Evolutionary conservation across 2,113 vertebrate species (phyloP).

Genomic region (Microtus oregoni): DNA sequence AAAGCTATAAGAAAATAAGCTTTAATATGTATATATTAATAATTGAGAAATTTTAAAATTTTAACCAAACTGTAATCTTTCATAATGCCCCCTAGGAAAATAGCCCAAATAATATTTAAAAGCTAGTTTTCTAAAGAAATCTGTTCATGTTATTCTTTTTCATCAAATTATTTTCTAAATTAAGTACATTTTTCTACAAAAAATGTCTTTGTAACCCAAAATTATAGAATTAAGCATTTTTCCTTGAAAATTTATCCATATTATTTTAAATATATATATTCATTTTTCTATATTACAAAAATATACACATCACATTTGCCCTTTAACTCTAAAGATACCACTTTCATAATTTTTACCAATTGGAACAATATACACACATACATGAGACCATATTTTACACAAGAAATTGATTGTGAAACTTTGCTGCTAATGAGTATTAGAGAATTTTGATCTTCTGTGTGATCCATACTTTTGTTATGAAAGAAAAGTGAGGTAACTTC

Average conservation of each 20-base stretch:
- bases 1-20: not conserved
- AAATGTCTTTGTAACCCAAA: not conserved
- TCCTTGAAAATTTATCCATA: not conserved
- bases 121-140: not conserved
- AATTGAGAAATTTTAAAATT: not conserved
- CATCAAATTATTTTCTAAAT: not conserved
- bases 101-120: not conserved
- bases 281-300: conserved; percentile 9
- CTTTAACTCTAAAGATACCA: not conserved
- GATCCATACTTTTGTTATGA: not conserved
- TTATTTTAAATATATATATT: not conserved
- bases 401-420: not conserved
- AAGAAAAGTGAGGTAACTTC: conserved; percentile 5
- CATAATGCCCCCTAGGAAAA: not conserved
- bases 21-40: not conserved
- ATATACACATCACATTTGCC: not conserved
- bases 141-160: not conserved
- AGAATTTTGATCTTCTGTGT: conserved; percentile 22
- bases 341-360: not conserved
- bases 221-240: not conserved
- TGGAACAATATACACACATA: not conserved
- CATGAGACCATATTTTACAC: not conserved
- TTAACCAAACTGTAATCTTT: not conserved
- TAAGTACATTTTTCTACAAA: not conserved
- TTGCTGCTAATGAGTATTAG: not conserved